Evolutionary conservation across 2,888 invertebrate species (phyloP), one percentile per base, ranked within the genome.

Genomic region (Dyspetes luteomarginatus): DNA sequence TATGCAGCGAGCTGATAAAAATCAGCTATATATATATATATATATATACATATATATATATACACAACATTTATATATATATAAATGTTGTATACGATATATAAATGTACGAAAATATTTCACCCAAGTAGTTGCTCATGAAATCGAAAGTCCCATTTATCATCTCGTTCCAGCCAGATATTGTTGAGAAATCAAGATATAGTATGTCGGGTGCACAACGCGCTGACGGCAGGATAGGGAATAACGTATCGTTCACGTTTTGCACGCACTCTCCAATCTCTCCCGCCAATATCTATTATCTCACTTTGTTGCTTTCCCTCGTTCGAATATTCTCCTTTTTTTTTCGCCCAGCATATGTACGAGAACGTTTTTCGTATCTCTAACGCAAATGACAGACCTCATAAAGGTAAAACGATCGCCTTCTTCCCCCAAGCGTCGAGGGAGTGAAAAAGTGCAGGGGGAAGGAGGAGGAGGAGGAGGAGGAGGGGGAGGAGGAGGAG

Each of bases 221-320:
- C 50, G 55, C 41, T 26, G 68, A 77, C 75, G 45, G 73, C 75
- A 52, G 73, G 50, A 77, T 69, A 69, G 64, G 50, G 68, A 74
- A 81, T 81, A 77, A 68, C 64, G 64, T 68, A 81, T 67, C 68
- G 28, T 81, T 73, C 67, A 60, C 62, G 55, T 72, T 68, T 73
- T 55, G 3, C 48, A 3, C 19, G 50, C 50, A 55, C 56, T 17
- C 41, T 60, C 41, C 52, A 17, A 36, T n/a, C 60, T 64, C 22
- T 50, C 26, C 43, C 26, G 48, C 67, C 58, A 19, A 79, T 81
- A 78, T 83, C 83, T 65, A 79, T 81, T 76, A 83, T 78, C 75
- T 60, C 56, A 68, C 75, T 68, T 69, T 22, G 73, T 55, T 72
- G 77, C 58, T 56, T 75, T 64, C n/a, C 36, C 64, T 43, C 4